Evolutionary conservation across 2,797 vertebrate species (phyloP).

Genomic region (Furcifer pardalis): DNA sequence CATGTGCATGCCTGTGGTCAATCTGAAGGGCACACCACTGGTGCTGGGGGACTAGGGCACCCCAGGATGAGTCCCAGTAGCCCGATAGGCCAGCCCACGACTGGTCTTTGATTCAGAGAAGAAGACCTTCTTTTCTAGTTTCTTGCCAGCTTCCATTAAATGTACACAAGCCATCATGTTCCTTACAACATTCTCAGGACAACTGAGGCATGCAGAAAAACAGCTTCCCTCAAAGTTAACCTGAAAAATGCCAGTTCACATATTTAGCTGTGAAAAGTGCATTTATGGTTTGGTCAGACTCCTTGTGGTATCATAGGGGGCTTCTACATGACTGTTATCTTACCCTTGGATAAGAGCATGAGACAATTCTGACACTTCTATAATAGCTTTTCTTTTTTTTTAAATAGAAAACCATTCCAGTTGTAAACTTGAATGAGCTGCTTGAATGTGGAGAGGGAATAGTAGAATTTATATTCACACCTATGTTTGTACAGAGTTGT

Average conservation of each 20-base stretch:
- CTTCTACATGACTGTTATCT: neutral
- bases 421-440: neutral
- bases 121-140: too few species aligned
- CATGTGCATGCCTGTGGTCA: too few species aligned
- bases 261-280: neutral
- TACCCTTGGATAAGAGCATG: neutral
- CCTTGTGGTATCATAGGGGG: too few species aligned
- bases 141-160: neutral
- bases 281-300: neutral
- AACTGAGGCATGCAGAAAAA: neutral
- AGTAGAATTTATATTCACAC: neutral
- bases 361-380: neutral
- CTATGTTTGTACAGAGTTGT: neutral
- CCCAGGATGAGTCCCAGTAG: too few species aligned
- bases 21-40: too few species aligned
- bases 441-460: neutral
- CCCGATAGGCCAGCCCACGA: too few species aligned
- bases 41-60: too few species aligned
- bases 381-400: conserved; percentile 8
- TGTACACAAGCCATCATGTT: neutral
- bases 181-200: neutral
- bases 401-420: neutral
- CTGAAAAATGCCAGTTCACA: neutral
- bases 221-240: neutral
- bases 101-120: too few species aligned